phyloP scores from a whole-genome alignment of 2,888 invertebrate species.

The Erannis defoliaria region DNA sequence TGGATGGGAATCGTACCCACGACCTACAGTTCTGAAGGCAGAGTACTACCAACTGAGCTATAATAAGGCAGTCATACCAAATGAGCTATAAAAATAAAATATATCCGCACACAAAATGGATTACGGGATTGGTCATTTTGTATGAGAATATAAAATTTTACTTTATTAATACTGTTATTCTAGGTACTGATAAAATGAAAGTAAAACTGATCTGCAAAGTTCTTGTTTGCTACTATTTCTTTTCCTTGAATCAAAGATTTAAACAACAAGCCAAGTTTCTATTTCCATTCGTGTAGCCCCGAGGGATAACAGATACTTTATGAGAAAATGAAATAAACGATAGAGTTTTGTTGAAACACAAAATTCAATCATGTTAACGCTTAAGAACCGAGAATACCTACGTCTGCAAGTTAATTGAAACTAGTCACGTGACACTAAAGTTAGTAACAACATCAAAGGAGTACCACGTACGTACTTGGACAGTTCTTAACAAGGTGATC shows the following conservation, averaged over 20 bases:
- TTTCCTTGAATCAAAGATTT: conserved; percentile 23
- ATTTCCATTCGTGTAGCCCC: conserved; percentile 10
- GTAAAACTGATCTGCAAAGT: background rate
- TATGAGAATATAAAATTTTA: no score
- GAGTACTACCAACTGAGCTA: no score
- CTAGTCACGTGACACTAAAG: conserved; percentile 3
- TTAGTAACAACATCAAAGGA: conserved; percentile 15
- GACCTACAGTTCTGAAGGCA: no score
- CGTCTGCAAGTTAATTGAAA: conserved; percentile 23
- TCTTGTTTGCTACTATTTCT: conserved; percentile 18
- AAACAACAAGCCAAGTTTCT: conserved; percentile 14
- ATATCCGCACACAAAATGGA: no score
- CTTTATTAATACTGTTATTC: no score
- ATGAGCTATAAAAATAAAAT: no score
- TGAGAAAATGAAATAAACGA: conserved; percentile 21
- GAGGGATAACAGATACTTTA: conserved; percentile 10
- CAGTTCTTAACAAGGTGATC: conserved; percentile 4
- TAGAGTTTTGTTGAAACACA: conserved; percentile 6
- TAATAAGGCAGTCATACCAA: no score
- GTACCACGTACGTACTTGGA: background rate
- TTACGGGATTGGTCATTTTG: no score
- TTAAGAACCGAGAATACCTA: conserved; percentile 7
- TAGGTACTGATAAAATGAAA: background rate
- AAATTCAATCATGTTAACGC: conserved; percentile 11
- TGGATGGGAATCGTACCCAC: no score